These are phyloP conservation scores for Naja naja DNA, from an alignment of 2,113 vertebrate genomes.

Conservation along the genomic window DNA sequence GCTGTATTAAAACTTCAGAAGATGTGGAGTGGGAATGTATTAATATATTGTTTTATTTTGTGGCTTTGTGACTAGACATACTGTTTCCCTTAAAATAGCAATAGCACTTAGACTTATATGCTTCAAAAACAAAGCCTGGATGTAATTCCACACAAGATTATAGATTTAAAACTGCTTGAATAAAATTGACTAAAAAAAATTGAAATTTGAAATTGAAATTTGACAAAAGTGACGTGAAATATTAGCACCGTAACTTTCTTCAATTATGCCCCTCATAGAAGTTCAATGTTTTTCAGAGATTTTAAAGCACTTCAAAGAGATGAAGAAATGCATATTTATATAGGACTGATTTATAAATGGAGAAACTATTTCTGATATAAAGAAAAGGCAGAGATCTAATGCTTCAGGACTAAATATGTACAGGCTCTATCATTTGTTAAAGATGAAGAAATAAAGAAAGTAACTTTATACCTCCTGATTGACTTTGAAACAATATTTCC, in stretches of 20 bases:
- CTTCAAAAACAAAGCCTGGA: neutral
- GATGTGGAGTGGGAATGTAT: neutral
- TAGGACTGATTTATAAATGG: neutral
- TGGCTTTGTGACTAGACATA: neutral
- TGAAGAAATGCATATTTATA: neutral
- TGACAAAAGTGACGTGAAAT: neutral
- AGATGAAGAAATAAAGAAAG: neutral
- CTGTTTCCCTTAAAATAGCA: neutral
- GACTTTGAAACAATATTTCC: neutral
- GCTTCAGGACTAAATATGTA: neutral
- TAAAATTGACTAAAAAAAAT: neutral
- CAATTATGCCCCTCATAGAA: neutral
- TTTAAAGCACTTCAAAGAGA: neutral
- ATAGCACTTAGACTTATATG: no score
- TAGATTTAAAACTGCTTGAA: neutral
- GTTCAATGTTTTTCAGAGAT: neutral
- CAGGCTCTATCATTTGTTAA: neutral
- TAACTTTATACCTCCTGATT: neutral
- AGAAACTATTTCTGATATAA: neutral
- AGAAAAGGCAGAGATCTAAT: neutral
- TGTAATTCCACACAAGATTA: neutral
- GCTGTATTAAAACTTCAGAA: neutral
- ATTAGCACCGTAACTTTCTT: neutral
- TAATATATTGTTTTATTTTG: neutral
- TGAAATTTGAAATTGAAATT: neutral